Percentiles rank a stretch among this genome's conserved stretches.
Conservation (phyloP, 2,113 vertebrate species). For the Sula dactylatra region DNA sequence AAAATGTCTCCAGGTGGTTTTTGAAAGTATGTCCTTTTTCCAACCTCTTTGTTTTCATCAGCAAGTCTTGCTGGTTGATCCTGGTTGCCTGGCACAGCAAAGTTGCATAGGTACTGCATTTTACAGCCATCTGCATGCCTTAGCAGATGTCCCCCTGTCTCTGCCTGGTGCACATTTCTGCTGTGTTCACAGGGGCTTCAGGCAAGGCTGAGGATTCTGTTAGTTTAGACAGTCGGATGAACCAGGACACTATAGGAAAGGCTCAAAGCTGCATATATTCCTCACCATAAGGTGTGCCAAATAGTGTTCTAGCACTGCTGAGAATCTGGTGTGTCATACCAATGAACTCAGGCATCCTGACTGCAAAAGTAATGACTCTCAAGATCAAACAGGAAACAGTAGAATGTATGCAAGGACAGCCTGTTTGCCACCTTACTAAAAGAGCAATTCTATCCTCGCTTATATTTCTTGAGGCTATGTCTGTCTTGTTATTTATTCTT, state of each 20-base stretch:
- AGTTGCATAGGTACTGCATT: neutral
- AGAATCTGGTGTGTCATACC: neutral
- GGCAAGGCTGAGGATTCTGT: neutral
- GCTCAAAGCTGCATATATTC: neutral
- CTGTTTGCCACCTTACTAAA: neutral
- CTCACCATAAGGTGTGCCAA: neutral
- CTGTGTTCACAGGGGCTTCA: neutral
- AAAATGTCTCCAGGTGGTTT: neutral
- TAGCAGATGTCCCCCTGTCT: neutral
- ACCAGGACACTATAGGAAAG: neutral
- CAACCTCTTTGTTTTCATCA: neutral
- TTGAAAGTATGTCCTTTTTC: neutral
- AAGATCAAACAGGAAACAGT: neutral
- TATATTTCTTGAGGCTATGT: conserved; percentile 1
- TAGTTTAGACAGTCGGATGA: neutral
- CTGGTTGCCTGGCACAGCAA: neutral
- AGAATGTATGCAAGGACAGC: neutral
- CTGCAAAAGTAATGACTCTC: neutral
- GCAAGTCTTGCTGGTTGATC: neutral
- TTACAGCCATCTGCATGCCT: neutral
- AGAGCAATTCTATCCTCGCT: neutral
- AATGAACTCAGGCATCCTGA: neutral
- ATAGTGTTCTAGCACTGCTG: neutral
- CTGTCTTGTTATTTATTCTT: conserved; percentile 7
- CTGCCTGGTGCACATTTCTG: neutral